phyloP scores from a whole-genome alignment of 1,140 invertebrate species.

The Zaprionus kolodkinae region DNA sequence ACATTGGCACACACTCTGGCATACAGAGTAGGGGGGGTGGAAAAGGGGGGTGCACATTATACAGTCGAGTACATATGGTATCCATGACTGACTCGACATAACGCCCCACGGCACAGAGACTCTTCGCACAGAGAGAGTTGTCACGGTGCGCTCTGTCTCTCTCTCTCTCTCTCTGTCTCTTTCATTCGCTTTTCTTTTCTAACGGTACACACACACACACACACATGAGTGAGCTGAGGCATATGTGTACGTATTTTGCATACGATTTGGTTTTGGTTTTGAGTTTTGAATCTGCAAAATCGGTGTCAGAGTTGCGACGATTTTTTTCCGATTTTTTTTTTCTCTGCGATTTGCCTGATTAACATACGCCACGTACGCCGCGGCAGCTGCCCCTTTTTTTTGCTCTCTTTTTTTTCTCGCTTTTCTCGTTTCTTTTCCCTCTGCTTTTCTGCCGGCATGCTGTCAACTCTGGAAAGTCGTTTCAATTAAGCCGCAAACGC shows the following conservation, averaged over 20 bases:
- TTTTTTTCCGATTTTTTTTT: background rate
- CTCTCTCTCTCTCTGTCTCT: background rate
- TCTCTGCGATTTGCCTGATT: slow-evolving; percentile 40
- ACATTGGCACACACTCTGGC: background rate
- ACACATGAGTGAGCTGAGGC: slow-evolving; percentile 15
- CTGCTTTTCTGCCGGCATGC: background rate
- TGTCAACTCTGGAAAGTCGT: slow-evolving; percentile 22
- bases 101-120: slow-evolving; percentile 23
- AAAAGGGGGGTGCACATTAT: no score
- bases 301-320: slow-evolving; percentile 22
- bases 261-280: slow-evolving; percentile 50
- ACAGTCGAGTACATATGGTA: slow-evolving; percentile 25
- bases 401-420: no score
- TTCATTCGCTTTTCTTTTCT: background rate
- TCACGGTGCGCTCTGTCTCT: slow-evolving; percentile 9
- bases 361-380: slow-evolving; percentile 31
- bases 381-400: background rate
- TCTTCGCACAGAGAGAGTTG: slow-evolving; percentile 2
- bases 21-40: background rate
- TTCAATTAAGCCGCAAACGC: slow-evolving; percentile 47
- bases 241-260: slow-evolving; percentile 46
- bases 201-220: background rate
- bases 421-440: no score
- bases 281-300: slow-evolving; percentile 49
- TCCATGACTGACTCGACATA: slow-evolving; percentile 23